Evolutionary conservation across 1,140 invertebrate genomes (phyloP), one percentile per base, ranked within the genome.

Genomic region (Dryas iulia): DNA sequence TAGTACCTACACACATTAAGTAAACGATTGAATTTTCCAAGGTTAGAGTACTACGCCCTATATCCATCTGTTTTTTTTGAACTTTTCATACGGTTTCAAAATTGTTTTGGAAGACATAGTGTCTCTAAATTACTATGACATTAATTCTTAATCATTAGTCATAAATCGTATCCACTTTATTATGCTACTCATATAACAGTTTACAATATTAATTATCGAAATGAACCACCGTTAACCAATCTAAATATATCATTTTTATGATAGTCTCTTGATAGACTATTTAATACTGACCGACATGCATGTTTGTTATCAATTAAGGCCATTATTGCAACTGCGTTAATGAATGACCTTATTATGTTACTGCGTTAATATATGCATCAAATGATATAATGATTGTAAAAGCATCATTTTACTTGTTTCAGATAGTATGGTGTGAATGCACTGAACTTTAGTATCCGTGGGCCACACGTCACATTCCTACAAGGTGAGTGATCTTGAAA

Each of bases 341-440:
- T 62, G 31, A 62, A 70, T 76, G 73, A 62, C 73, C 71, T 63
- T 73, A 69, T 73, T 76, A 67, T 52, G 35, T 35, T 52, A 68
- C 18, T 66, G 39, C 14, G 63, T 60, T 68, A 75, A 74, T 74
- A 60, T 71, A 71, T 67, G 33, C 14, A 31, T 61, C 11, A 60
- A 68, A 70, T 68, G 53, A 56, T 68, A 66, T 62, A 52, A 65
- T 24, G 63, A 66, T 71, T 68, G 33, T 62, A 73, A 71, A 66
- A 12, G 39, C 57, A 47, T 47, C 25, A 76, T 21, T 73, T 64
- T 33, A 74, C 74, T 86, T 81, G 78, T 84, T 86, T 65, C 80
- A 84, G 82, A 81, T 80, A 83, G 74, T 69, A 81, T 84, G 82
- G 72, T 80, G 82, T 86, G 79, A 77, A 73, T 69, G 66, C 14